Evolutionary conservation across 1,140 invertebrate species (phyloP).

Genomic region (Diuraphis noxia): DNA sequence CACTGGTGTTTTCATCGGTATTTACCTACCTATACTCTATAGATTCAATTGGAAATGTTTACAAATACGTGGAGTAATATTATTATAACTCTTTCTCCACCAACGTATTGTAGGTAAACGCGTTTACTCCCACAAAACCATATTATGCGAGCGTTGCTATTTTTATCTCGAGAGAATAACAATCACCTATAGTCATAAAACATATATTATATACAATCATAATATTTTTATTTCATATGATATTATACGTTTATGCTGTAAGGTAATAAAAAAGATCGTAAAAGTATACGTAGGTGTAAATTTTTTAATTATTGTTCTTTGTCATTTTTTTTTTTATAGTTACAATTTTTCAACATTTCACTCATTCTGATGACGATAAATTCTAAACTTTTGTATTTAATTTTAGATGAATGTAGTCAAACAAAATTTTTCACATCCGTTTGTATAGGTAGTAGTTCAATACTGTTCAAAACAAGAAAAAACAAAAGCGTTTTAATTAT

Average conservation of each 20-base stretch:
- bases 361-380: neutral
- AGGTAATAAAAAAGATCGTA: neutral
- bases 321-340: neutral
- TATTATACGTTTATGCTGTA: neutral
- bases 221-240: neutral
- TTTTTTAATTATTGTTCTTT: neutral
- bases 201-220: neutral
- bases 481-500: neutral
- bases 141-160: neutral
- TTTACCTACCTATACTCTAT: neutral
- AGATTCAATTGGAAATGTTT: neutral
- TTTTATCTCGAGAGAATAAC: neutral
- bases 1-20: neutral
- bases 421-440: neutral
- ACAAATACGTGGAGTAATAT: neutral
- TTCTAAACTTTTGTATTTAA: conserved; percentile 14
- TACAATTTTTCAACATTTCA: neutral
- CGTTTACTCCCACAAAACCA: neutral
- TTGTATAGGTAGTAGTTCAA: neutral
- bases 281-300: too few relatives aligned
- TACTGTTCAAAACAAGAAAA: neutral
- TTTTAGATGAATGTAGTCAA: neutral
- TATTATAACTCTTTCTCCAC: neutral
- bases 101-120: neutral
- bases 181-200: neutral